A percentile compares a stretch with the other conserved stretches of the same genome.
These are phyloP conservation scores for Cyrtonyx montezumae DNA, from an alignment of 2,113 vertebrate genomes.

Conservation along the genomic window DNA sequence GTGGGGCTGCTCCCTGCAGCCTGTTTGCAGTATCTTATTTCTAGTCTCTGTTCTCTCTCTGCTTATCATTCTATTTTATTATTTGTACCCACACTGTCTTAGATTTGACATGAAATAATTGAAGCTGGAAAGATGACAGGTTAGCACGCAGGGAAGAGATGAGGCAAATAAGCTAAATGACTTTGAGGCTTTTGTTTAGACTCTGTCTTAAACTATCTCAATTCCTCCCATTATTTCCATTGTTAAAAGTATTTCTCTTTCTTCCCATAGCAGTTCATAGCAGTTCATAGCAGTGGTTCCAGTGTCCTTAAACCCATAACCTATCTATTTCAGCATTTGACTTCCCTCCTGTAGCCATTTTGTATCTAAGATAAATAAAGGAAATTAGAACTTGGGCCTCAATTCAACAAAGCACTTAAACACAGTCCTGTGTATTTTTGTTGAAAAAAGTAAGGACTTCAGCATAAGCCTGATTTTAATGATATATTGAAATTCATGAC, in stretches of 20 bases:
- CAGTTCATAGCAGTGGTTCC: slow-evolving; percentile 10
- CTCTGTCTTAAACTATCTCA: slow-evolving; percentile 26
- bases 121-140: neutral
- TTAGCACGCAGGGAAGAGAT: neutral
- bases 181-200: neutral
- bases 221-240: neutral
- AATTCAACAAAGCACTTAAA: slow-evolving; percentile 69
- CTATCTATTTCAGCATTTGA: slow-evolving; percentile 55
- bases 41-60: neutral
- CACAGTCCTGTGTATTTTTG: slow-evolving; percentile 21
- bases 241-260: neutral
- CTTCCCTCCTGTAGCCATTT: slow-evolving; percentile 46
- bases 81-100: neutral
- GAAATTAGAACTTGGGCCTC: slow-evolving; percentile 65
- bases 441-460: slow-evolving; percentile 38
- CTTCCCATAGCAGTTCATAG: neutral
- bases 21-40: neutral
- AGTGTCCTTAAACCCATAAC: slow-evolving; percentile 31
- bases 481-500: slow-evolving; percentile 4
- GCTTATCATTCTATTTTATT: accelerated
- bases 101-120: neutral
- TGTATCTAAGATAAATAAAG: slow-evolving; percentile 68
- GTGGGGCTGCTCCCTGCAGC: slow-evolving; percentile 27
- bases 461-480: slow-evolving; percentile 25
- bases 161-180: neutral